These are phyloP conservation scores for Clavelina lepadiformis DNA, from an alignment of 23 tunicate species.

Conservation along the genomic window DNA sequence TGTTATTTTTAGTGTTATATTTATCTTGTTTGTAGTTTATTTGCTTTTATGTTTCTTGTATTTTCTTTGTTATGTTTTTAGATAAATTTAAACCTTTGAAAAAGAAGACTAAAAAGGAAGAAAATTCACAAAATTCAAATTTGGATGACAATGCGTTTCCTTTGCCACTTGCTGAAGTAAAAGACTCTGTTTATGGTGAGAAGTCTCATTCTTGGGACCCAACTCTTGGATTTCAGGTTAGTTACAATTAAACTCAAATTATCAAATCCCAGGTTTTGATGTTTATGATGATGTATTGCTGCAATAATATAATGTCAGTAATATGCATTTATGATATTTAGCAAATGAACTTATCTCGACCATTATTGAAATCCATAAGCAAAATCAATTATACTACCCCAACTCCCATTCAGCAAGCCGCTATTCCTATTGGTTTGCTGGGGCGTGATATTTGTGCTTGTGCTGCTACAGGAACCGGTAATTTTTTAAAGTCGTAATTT, in stretches of 20 bases:
- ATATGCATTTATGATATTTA: neutral
- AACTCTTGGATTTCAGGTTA: slow-evolving; percentile 52
- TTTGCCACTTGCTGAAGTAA: slow-evolving; percentile 57
- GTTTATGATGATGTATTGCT: neutral
- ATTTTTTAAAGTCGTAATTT: too few relatives aligned
- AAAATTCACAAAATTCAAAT: slow-evolving; percentile 21
- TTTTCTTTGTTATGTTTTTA: too few relatives aligned
- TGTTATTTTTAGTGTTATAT: too few relatives aligned
- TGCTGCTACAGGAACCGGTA: slow-evolving; percentile 98
- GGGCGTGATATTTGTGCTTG: slow-evolving; percentile 96
- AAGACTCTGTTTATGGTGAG: slow-evolving; percentile 25
- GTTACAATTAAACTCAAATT: neutral
- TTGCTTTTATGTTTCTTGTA: too few relatives aligned
- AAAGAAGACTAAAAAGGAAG: slow-evolving; percentile 24
- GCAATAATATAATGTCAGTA: neutral
- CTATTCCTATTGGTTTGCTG: slow-evolving; percentile 78
- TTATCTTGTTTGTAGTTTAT: too few relatives aligned
- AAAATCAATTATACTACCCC: slow-evolving; percentile 75
- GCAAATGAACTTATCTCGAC: slow-evolving; percentile 90
- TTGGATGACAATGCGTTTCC: slow-evolving; percentile 17
- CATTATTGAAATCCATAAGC: slow-evolving; percentile 73
- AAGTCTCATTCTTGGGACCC: slow-evolving; percentile 62
- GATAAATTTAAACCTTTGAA: slow-evolving; percentile 1
- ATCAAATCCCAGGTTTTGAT: neutral
- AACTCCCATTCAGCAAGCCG: slow-evolving; percentile 97